A percentile compares a stretch with the other conserved stretches of the same genome.
These are phyloP conservation scores for Pseudochaenichthys georgianus DNA, from an alignment of 2,797 vertebrate genomes.

Conservation along the genomic window DNA sequence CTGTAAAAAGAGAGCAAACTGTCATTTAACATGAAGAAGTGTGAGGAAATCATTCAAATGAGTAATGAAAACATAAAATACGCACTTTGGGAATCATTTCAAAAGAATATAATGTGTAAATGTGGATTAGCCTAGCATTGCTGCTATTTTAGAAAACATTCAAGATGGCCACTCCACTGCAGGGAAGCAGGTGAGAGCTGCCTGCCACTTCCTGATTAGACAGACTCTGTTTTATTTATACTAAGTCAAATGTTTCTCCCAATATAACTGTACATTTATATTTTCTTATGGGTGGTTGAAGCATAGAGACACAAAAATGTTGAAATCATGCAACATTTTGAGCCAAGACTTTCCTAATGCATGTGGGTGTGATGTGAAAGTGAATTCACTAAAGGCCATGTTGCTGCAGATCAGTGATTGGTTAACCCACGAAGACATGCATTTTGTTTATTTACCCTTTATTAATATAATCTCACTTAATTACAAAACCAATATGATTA, in stretches of 20 bases:
- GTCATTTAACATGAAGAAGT: conserved; percentile 1
- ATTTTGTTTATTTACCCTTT: neutral
- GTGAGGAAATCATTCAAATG: conserved; percentile 8
- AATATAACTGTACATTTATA: neutral
- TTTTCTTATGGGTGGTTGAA: neutral
- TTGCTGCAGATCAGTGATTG: conserved; percentile 38
- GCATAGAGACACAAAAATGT: accelerated
- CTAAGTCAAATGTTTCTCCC: neutral
- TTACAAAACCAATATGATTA: neutral
- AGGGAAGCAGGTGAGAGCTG: conserved; percentile 60
- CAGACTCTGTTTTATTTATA: conserved; percentile 34
- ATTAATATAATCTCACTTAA: conserved; percentile 3
- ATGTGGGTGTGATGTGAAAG: conserved; percentile 9
- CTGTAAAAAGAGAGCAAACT: conserved; percentile 56
- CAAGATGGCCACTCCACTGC: conserved; percentile 83
- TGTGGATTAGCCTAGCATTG: conserved; percentile 58
- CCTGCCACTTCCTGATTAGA: conserved; percentile 77
- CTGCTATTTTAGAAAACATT: conserved; percentile 64
- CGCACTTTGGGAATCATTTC: neutral
- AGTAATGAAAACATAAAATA: neutral
- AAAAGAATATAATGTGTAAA: neutral
- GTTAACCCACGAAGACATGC: neutral
- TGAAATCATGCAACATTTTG: conserved; percentile 7
- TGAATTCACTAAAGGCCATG: conserved; percentile 21
- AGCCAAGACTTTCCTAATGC: conserved; percentile 1